Evolutionary conservation across 92 coral and sea anemone genomes (phyloP).

Genomic region (Meandrina meandrites): DNA sequence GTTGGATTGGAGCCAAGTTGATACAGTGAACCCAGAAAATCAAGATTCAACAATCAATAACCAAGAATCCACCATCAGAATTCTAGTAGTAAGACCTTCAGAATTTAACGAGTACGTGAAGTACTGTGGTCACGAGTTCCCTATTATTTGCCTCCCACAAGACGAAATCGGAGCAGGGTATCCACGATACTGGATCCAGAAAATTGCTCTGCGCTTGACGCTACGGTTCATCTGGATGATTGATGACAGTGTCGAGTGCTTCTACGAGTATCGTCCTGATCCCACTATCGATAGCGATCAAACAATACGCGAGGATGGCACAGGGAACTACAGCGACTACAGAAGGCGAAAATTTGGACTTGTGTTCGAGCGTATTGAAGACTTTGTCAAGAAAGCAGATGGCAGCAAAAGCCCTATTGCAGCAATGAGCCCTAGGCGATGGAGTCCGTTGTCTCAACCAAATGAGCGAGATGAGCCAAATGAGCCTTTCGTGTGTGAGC

Average conservation of each 20-base stretch:
- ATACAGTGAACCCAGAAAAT: background rate
- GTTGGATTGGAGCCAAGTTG: constrained; percentile 46
- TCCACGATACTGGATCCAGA: constrained; percentile 54
- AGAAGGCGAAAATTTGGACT: constrained; percentile 18
- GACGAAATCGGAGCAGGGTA: constrained; percentile 47
- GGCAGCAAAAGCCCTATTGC: constrained; percentile 9
- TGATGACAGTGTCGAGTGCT: constrained; percentile 54
- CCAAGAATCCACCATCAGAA: constrained; percentile 24
- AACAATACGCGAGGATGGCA: no score
- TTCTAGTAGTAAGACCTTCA: constrained; percentile 48
- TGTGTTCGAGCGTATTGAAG: constrained; percentile 44
- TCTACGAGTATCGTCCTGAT: constrained; percentile 40
- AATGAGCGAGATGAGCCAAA: background rate
- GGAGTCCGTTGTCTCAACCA: background rate
- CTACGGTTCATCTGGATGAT: constrained; percentile 56
- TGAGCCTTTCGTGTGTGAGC: constrained; percentile 14
- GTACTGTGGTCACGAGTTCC: constrained; percentile 33
- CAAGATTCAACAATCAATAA: no score
- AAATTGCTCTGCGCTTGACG: constrained; percentile 40
- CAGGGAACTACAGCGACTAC: background rate
- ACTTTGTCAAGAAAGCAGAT: background rate
- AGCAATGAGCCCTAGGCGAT: constrained; percentile 54
- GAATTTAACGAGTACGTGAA: constrained; percentile 32
- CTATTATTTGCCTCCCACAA: constrained; percentile 40
- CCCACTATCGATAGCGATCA: background rate